Evolutionary conservation across 2,888 invertebrate species (phyloP).

Genomic region (Lepidochrysops patricia): DNA sequence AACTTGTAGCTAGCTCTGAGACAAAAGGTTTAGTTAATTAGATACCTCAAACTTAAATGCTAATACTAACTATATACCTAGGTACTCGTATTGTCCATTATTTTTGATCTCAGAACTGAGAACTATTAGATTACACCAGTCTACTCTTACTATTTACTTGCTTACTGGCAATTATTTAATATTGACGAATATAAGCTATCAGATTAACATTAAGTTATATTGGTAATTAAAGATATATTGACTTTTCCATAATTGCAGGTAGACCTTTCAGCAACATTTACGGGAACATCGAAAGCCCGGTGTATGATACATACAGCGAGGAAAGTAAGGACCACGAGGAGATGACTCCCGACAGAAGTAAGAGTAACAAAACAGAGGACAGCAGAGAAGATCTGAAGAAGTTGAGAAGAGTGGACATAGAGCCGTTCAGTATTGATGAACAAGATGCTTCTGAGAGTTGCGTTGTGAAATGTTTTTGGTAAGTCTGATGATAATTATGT

Average conservation of each 20-base stretch:
- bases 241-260: background rate
- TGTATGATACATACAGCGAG: background rate
- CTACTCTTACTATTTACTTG: background rate
- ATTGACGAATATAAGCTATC: no score
- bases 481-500: no score
- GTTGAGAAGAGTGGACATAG: background rate
- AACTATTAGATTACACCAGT: no score
- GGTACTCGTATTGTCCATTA: no score
- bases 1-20: no score
- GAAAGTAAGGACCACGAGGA: background rate
- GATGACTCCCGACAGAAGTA: background rate
- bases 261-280: slow-evolving; percentile 5
- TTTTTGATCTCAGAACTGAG: no score
- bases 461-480: slow-evolving; percentile 6
- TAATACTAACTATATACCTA: no score
- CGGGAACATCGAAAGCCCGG: background rate
- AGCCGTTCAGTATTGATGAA: background rate
- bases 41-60: no score
- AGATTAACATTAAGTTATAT: no score
- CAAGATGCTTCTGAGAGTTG: background rate
- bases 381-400: no score
- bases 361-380: background rate
- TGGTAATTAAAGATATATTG: background rate
- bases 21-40: no score
- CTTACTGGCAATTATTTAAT: no score